Percentiles rank a stretch among this genome's conserved stretches.
Evolutionary conservation across 1,140 invertebrate species (phyloP).

Genomic region (Megalonaias nervosa): DNA sequence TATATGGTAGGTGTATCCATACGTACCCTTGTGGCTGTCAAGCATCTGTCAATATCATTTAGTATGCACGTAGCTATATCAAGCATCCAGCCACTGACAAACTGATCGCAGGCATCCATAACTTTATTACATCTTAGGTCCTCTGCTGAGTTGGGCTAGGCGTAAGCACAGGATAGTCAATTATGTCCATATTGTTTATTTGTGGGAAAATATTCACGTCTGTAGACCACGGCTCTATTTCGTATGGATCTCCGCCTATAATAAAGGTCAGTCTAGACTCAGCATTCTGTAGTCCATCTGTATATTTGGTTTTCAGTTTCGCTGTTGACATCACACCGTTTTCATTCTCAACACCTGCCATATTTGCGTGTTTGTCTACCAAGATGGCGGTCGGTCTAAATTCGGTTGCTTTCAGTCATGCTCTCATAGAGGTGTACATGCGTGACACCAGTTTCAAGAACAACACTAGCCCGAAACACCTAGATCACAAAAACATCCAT

Average conservation of each 20-base stretch:
- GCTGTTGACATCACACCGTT: no score
- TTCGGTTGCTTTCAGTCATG: no score
- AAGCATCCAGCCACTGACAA: conserved; percentile 15
- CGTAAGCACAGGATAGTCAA: conserved; percentile 10
- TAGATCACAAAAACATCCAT: no score
- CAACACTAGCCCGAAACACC: no score
- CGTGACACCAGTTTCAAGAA: no score
- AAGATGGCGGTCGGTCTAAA: no score
- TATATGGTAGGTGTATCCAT: no score
- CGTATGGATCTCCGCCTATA: background rate
- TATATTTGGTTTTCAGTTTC: no score
- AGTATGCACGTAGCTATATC: background rate
- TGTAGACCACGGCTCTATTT: background rate
- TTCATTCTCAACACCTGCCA: no score
- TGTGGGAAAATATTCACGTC: background rate
- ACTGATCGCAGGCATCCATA: conserved; percentile 18
- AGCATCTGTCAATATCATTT: no score
- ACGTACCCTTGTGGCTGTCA: background rate
- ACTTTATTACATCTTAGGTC: conserved; percentile 6
- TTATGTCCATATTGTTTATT: conserved; percentile 8
- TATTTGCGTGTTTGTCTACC: no score
- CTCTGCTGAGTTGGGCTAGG: conserved; percentile 11
- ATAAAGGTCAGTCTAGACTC: background rate
- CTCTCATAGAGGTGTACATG: no score
- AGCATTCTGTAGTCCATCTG: background rate